phyloP scores from a whole-genome alignment of 2,113 vertebrate species.

The Pipra filicauda region DNA sequence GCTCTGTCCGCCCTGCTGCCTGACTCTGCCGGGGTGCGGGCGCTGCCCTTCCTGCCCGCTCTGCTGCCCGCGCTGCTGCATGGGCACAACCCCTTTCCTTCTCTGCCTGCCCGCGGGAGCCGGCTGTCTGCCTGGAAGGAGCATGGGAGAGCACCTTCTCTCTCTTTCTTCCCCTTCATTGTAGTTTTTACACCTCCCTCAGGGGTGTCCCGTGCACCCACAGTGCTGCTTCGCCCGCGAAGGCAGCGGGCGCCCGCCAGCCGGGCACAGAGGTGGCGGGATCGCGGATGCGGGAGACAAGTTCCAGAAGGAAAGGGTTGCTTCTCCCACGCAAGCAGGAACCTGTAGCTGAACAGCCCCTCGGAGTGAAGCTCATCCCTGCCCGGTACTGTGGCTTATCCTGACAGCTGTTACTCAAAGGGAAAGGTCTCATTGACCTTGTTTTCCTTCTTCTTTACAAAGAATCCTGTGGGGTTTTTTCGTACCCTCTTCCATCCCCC shows the following conservation, averaged over 20 bases:
- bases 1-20: background rate
- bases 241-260: background rate
- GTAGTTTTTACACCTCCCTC: background rate
- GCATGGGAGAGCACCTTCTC: background rate
- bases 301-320: background rate
- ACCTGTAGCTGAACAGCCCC: conserved; percentile 18
- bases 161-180: background rate
- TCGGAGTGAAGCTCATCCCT: background rate
- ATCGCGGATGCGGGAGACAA: background rate
- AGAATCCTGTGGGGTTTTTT: background rate
- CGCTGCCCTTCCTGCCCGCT: background rate
- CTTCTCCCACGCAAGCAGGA: background rate
- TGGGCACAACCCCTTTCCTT: background rate
- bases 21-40: background rate
- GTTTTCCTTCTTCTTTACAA: background rate
- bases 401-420: background rate
- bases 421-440: conserved; percentile 16
- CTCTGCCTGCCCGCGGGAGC: background rate
- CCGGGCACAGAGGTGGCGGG: background rate
- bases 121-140: background rate
- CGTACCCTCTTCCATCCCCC: background rate
- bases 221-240: background rate
- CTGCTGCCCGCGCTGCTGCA: background rate
- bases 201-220: background rate
- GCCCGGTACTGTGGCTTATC: conserved; percentile 2